Conservation (phyloP, 2,888 invertebrate species). For the Syrista parreyssii region DNA sequence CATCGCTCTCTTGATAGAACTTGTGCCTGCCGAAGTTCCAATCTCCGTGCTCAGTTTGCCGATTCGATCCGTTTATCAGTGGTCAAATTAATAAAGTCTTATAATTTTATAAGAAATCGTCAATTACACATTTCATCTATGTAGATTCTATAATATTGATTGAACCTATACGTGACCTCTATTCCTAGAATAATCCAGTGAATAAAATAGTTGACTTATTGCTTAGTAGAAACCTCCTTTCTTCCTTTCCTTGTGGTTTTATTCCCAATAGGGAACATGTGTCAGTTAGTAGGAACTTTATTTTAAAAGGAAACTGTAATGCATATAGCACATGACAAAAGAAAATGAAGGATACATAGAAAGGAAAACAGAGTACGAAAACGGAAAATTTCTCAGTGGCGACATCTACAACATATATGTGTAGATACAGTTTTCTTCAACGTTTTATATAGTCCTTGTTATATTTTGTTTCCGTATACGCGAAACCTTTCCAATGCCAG, state of each 20-base stretch:
- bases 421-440: too few species aligned
- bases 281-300: too few species aligned
- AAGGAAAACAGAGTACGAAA: conserved; percentile 8
- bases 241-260: too few species aligned
- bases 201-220: too few species aligned
- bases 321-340: conserved; percentile 4
- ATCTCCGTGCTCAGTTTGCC: not conserved
- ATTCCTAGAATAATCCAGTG: too few species aligned
- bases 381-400: too few species aligned
- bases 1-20: not conserved
- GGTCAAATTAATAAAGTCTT: not conserved
- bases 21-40: not conserved
- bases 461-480: not conserved
- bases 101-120: not conserved
- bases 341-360: conserved; percentile 14
- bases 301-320: too few species aligned
- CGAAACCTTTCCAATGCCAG: not conserved
- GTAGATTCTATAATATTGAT: not conserved
- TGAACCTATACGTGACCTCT: too few species aligned
- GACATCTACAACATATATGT: too few species aligned
- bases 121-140: not conserved
- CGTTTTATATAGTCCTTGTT: not conserved
- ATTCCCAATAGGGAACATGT: too few species aligned
- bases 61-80: not conserved
- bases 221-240: too few species aligned